Percentiles rank a stretch among this genome's conserved stretches.
Conservation (phyloP, 2,888 invertebrate genomes). For the Gymnosoma rotundatum region DNA sequence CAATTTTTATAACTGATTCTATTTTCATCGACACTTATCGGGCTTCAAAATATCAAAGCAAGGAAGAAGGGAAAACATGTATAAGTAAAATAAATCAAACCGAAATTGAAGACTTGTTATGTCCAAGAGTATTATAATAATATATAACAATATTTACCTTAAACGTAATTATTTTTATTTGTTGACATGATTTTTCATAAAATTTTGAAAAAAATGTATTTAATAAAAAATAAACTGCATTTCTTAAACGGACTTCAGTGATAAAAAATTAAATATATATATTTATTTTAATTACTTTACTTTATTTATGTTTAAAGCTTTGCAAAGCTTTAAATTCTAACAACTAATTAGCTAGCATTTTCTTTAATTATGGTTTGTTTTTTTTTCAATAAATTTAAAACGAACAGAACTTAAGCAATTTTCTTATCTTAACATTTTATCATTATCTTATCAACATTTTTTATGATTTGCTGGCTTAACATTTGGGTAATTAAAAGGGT, state of each 20-base stretch:
- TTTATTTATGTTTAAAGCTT: constrained; percentile 46
- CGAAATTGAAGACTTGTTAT: too few species aligned
- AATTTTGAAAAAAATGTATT: not conserved
- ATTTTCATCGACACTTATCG: too few species aligned
- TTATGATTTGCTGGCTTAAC: constrained; percentile 1
- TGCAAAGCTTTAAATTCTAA: constrained; percentile 62
- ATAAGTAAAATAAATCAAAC: too few species aligned
- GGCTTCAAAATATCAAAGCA: too few species aligned
- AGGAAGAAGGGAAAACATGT: too few species aligned
- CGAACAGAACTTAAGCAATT: constrained; percentile 27
- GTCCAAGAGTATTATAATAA: too few species aligned
- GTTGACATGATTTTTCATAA: not conserved
- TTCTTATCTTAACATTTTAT: constrained; percentile 1
- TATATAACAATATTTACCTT: too few species aligned
- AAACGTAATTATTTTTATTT: not conserved
- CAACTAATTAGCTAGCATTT: constrained; percentile 65
- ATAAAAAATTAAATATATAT: not conserved
- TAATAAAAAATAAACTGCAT: not conserved
- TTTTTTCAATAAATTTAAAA: constrained; percentile 23
- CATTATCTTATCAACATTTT: constrained; percentile 10
- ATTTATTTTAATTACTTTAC: constrained; percentile 9
- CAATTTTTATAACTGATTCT: too few species aligned
- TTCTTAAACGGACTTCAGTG: not conserved
- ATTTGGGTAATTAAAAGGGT: constrained; percentile 24
- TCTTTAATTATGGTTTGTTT: constrained; percentile 7